Evolutionary conservation across 30 jellyfish, hydroid and myxozoan genomes (phyloP).

Genomic region (Aurelia sp.): DNA sequence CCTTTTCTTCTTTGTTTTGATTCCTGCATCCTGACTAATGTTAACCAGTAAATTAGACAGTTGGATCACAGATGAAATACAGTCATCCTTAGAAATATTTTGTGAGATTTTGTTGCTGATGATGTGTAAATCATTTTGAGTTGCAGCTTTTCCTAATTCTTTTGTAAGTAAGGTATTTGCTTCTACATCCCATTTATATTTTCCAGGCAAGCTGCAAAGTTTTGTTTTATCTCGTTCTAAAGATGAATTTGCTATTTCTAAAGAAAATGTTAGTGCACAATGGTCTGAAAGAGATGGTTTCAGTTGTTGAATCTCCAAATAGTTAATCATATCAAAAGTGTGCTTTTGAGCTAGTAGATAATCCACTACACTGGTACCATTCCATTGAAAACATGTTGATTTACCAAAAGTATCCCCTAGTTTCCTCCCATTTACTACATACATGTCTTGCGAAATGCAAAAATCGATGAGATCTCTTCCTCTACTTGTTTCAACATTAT

Average conservation of each 20-base stretch:
- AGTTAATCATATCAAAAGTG: too few relatives aligned
- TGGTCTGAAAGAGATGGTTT: too few relatives aligned
- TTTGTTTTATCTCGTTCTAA: not conserved
- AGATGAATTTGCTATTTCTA: not conserved
- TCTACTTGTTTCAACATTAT: too few relatives aligned
- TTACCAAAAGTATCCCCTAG: constrained; percentile 3
- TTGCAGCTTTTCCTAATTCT: not conserved
- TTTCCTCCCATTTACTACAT: constrained; percentile 3
- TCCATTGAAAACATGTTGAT: constrained; percentile 14
- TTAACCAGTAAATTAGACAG: too few relatives aligned
- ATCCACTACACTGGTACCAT: constrained; percentile 7
- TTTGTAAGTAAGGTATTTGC: constrained; percentile 4
- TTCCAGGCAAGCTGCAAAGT: constrained; percentile 16
- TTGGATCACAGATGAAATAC: too few relatives aligned
- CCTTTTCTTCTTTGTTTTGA: too few relatives aligned
- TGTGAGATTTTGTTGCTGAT: not conserved
- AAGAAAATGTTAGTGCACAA: not conserved
- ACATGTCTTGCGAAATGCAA: constrained; percentile 8
- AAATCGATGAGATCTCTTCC: constrained; percentile 1
- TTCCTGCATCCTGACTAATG: too few relatives aligned
- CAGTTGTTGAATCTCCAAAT: too few relatives aligned
- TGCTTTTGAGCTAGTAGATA: not conserved
- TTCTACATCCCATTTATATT: constrained; percentile 21
- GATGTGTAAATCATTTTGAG: not conserved
- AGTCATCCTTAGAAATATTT: too few relatives aligned